Conservation (phyloP, 2,113 vertebrate species). For the Atlantisia rogersi region DNA sequence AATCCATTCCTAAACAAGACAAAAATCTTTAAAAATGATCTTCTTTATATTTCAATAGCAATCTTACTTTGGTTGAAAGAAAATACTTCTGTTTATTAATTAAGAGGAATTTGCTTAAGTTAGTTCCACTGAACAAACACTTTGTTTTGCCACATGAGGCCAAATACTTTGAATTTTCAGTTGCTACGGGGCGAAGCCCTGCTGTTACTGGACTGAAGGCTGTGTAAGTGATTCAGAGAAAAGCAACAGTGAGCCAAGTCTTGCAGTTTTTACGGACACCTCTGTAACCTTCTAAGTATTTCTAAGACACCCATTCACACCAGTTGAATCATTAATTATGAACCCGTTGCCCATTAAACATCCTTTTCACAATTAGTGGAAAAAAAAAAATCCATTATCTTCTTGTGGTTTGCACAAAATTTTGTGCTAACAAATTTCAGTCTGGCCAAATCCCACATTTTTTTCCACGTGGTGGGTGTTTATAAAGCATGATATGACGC, state of each 20-base stretch:
- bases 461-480: not conserved
- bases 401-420: not conserved
- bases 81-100: constrained; percentile 40
- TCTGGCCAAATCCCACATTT: not conserved
- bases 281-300: not conserved
- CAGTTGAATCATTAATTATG: constrained; percentile 9
- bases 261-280: not conserved
- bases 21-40: constrained; percentile 3
- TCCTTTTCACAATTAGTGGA: not conserved
- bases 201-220: not conserved
- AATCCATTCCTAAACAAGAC: not conserved
- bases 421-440: not conserved
- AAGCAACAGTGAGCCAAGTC: not conserved
- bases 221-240: not conserved
- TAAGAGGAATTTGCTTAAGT: constrained; percentile 24
- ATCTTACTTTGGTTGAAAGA: not conserved
- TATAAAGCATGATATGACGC: not conserved
- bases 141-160: constrained; percentile 10
- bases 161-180: constrained; percentile 44
- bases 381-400: not conserved
- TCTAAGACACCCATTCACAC: not conserved
- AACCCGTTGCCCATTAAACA: not conserved
- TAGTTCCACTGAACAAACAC: constrained; percentile 24
- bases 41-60: not conserved
- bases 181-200: not conserved